Evolutionary conservation across 2,797 vertebrate genomes (phyloP).

Genomic region (Crenuchus spilurus): DNA sequence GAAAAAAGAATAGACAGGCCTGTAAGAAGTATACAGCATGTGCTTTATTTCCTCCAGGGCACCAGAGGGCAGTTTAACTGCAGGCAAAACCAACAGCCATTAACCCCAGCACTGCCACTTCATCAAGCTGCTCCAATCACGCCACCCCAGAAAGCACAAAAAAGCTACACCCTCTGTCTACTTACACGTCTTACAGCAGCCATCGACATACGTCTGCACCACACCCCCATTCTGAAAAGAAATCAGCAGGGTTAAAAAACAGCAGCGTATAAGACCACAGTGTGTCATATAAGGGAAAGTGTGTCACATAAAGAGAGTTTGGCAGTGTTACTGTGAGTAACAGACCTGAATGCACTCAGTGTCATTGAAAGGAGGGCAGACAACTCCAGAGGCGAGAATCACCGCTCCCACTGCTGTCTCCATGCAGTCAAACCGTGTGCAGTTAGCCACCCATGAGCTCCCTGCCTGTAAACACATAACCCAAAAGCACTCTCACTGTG

Average conservation of each 20-base stretch:
- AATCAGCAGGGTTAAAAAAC: constrained; percentile 39
- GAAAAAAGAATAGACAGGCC: constrained; percentile 22
- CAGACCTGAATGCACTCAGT: constrained; percentile 96
- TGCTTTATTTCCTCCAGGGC: constrained; percentile 71
- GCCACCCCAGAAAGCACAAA: constrained; percentile 69
- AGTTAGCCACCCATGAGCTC: constrained; percentile 93
- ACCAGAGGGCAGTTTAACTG: constrained; percentile 65
- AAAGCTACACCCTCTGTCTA: constrained; percentile 67
- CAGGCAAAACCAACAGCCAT: constrained; percentile 64
- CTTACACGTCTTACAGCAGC: constrained; percentile 99
- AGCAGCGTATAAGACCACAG: neutral
- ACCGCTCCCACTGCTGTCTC: constrained; percentile 85
- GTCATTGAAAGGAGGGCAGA: constrained; percentile 95
- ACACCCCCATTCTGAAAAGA: constrained; percentile 88
- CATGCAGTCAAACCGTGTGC: constrained; percentile 89
- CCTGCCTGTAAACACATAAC: constrained; percentile 78
- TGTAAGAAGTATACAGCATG: constrained; percentile 25
- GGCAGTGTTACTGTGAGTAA: constrained; percentile 44
- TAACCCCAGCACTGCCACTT: constrained; percentile 63
- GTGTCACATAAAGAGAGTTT: neutral
- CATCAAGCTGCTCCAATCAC: constrained; percentile 70
- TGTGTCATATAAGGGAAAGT: no score
- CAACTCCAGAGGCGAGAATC: constrained; percentile 85
- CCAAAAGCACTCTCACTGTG: neutral
- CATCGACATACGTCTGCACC: constrained; percentile 91